Conservation (phyloP, 2,888 invertebrate species). For the Cynaeus angustus region DNA sequence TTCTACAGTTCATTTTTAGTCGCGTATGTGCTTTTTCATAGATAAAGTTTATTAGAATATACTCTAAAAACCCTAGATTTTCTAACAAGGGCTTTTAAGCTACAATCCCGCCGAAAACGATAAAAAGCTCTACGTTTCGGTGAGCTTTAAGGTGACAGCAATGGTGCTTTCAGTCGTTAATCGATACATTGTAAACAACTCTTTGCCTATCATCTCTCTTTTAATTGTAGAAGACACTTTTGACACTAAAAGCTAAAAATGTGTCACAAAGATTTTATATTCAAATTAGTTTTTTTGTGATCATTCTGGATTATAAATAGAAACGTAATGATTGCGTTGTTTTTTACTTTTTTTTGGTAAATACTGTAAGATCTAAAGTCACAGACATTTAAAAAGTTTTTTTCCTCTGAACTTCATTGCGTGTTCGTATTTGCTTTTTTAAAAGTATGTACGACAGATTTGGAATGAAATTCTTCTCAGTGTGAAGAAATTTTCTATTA, state of each 20-base stretch:
- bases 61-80: slow-evolving; percentile 11
- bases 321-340: too few species aligned
- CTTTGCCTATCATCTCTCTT: neutral
- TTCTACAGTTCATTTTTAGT: slow-evolving; percentile 11
- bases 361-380: too few species aligned
- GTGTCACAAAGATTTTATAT: too few species aligned
- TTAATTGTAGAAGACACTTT: neutral
- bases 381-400: too few species aligned
- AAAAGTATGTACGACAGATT: too few species aligned
- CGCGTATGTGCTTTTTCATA: slow-evolving; percentile 4
- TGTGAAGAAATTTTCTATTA: neutral
- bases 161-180: slow-evolving; percentile 4
- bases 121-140: slow-evolving; percentile 13
- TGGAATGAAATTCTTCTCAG: neutral
- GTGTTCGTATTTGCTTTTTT: too few species aligned
- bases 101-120: neutral
- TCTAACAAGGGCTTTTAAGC: slow-evolving; percentile 9
- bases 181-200: slow-evolving; percentile 10
- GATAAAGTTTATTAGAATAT: slow-evolving; percentile 8
- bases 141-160: neutral
- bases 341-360: too few species aligned
- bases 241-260: neutral
- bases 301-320: too few species aligned
- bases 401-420: too few species aligned
- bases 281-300: too few species aligned